Conservation (phyloP, 2,797 vertebrate genomes). For the Rhynchonycteris naso region DNA sequence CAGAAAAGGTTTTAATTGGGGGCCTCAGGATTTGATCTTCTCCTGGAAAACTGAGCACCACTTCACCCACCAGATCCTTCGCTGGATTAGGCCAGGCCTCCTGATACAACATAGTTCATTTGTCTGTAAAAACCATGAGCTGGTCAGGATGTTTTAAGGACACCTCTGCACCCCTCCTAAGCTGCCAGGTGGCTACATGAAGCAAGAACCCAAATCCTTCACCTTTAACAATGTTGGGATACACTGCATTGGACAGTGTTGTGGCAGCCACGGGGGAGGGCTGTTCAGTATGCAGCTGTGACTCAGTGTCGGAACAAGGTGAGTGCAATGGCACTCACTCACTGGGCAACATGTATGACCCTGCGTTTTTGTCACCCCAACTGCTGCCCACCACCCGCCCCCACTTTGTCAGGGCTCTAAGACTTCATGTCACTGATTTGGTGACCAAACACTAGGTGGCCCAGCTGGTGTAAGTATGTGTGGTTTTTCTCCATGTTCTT, state of each 20-base stretch:
- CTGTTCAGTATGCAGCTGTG: background rate
- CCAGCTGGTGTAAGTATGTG: background rate
- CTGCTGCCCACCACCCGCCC: background rate
- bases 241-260: background rate
- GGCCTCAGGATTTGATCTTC: background rate
- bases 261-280: conserved; percentile 8
- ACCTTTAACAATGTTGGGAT: background rate
- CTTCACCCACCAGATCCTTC: background rate
- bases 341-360: fast-evolving
- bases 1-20: background rate
- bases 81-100: background rate
- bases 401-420: background rate
- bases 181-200: background rate
- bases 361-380: background rate
- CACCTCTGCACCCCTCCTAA: background rate
- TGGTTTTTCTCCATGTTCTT: background rate
- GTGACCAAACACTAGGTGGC: background rate
- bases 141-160: background rate
- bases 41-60: background rate
- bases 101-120: background rate
- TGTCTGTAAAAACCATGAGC: background rate
- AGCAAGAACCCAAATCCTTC: background rate
- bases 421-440: no score
- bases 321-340: fast-evolving
- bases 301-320: background rate